Base-by-base conservation (phyloP, 2,113 vertebrate species). In the Eolophus roseicapilla region DNA sequence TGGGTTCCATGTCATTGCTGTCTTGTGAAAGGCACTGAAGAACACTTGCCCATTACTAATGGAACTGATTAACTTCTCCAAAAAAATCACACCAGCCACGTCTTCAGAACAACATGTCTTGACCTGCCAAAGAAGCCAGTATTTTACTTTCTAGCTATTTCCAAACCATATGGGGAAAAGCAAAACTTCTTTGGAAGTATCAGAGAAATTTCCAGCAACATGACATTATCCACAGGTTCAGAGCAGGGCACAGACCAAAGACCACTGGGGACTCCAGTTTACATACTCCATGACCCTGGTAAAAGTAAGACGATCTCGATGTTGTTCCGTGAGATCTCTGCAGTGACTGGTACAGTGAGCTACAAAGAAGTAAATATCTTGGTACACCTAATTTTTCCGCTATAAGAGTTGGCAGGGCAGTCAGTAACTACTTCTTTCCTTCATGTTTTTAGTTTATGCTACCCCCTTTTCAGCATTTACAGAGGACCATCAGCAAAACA, bases 11-110 rank as follows among this genome's bases (percentile, higher is more conserved):
- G 82, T 49, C 73, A 71, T 1, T 86, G 55, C 80, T 81, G 55
- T 83, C 64, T 88, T 70, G 39, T 68, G 52, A 87, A 93, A 95
- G 87, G 93, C 78, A 95, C 77, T 62, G 67, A 73, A 82, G 46
- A 93, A 88, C 79, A 70, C 28, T 59, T 92, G 39, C 29, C 23
- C 50, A 41, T 52, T 47, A 82, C 43, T 68, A 92, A 79, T 1
- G 17, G 28, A 88, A 93, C 21, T 15, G 67, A 91, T 74, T 43
- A 71, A 43, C n/a, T 60, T 71, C 28, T 82, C 18, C 24, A 81
- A 68, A 63, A 87, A 87, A 82, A 57, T 24, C 24, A 60, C 41
- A 91, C 33, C 37, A 85, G 11, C 17, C 57, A 57, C 62, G 44
- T 27, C 39, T 81, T 83, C 74, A 75, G 57, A 86, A 71, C 31